Evolutionary conservation across 2,113 vertebrate species (phyloP).

Genomic region (Peucedramus taeniatus): DNA sequence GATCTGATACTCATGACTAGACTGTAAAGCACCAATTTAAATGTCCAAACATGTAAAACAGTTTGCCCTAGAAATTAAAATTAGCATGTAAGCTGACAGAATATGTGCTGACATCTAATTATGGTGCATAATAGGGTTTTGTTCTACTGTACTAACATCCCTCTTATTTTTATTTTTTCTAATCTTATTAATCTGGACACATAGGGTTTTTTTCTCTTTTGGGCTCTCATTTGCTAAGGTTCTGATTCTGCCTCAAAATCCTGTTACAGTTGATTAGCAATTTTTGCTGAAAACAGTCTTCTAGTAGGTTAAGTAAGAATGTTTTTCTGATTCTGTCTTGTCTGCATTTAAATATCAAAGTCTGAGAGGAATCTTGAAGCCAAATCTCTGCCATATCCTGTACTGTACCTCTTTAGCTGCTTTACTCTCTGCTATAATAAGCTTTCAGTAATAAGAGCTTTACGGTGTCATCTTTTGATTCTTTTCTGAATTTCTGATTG

Average conservation of each 20-base stretch:
- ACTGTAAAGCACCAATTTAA: neutral
- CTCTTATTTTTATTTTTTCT: neutral
- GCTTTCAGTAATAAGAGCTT: neutral
- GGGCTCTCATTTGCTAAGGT: neutral
- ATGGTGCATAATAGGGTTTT: neutral
- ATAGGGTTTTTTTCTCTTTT: neutral
- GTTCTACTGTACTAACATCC: neutral
- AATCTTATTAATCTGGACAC: neutral
- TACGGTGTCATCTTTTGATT: neutral
- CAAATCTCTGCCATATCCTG: neutral
- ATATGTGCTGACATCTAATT: conserved; percentile 10
- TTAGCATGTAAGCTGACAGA: neutral
- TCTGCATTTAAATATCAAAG: neutral
- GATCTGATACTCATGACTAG: neutral
- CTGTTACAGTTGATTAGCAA: neutral
- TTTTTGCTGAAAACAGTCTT: neutral
- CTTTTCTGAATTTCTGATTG: neutral
- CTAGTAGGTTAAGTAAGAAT: neutral
- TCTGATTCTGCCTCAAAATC: neutral
- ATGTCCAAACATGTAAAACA: neutral
- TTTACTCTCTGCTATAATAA: neutral
- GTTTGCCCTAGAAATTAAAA: conserved; percentile 10
- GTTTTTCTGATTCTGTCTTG: neutral
- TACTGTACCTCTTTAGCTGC: neutral
- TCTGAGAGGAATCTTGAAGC: neutral